Base-by-base conservation (phyloP, 2,888 invertebrate genomes). In the Pyrgus malvae region DNA sequence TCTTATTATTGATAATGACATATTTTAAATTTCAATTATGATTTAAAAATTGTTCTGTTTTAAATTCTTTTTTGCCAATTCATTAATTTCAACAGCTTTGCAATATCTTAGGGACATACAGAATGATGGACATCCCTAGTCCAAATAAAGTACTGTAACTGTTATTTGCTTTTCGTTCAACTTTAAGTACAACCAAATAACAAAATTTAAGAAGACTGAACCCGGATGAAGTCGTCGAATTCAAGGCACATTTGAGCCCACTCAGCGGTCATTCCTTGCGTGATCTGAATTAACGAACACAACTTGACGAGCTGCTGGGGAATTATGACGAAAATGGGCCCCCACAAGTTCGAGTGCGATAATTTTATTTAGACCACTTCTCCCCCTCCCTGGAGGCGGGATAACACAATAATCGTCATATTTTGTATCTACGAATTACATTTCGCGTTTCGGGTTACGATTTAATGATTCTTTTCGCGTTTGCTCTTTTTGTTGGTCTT, bases 341-440 rank as follows among this genome's bases (percentile, higher is more conserved):
- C 66, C 58, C 66, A 70, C 79, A 75, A 65, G 59, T 61, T 55
- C 63, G 60, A 31, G 45, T 38, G 67, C 66, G 68, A 71, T 86
- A 85, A 87, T 82, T 78, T 71, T 77, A 78, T 86, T 86, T 78
- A 71, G 71, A 67, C 70, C 67, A 69, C 68, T 37, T 53, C 54
- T 33, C 59, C 61, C 60, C 55, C 63, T 62, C 66, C 72, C 67
- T 62, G 58, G 60, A 60, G 62, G 33, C 49, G 37, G 42, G 33
- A 37, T 82, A 80, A 83, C 70, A 58, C 67, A 80, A 85, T 85
- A 78, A 83, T 81, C 74, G 69, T 74, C 74, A 78, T 76, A 80
- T 80, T 80, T 76, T 73, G 66, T 62, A 55, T 57, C 56, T 57
- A 56, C 63, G 66, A 72, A 68, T 74, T 69, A 69, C 63, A 56